Percentiles rank a stretch among this genome's conserved stretches.
phyloP scores from a whole-genome alignment of 2,888 invertebrate species.

The Adineta ricciae region DNA sequence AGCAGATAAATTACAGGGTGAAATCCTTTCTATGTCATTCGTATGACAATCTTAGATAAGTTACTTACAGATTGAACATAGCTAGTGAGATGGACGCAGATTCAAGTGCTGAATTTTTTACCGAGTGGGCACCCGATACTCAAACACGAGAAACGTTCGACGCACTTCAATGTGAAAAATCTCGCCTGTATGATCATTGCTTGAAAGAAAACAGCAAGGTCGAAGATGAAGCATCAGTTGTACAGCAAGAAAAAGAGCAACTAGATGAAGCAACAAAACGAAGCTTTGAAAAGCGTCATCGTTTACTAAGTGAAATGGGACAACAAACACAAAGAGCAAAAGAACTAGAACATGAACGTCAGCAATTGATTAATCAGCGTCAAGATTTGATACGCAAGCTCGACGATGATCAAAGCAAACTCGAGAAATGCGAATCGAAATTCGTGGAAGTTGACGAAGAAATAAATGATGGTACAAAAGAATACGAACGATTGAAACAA shows the following conservation, averaged over 20 bases:
- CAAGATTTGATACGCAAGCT: not conserved
- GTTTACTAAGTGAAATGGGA: not conserved
- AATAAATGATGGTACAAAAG: not conserved
- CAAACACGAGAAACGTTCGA: not conserved
- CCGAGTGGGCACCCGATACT: not conserved
- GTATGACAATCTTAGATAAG: no score
- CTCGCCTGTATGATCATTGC: not conserved
- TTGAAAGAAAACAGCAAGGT: not conserved
- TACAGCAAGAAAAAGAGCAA: not conserved
- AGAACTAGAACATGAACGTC: not conserved
- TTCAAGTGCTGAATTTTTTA: not conserved
- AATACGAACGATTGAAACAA: not conserved
- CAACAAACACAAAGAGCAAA: not conserved
- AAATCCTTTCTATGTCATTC: no score
- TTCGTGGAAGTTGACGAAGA: no score
- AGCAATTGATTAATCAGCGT: not conserved
- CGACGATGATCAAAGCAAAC: no score
- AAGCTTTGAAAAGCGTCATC: not conserved
- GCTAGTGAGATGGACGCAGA: no score
- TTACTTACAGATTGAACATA: no score
- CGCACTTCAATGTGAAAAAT: not conserved
- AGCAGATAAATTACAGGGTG: no score
- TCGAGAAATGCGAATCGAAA: no score
- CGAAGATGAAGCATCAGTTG: not conserved
- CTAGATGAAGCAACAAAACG: not conserved